phyloP scores from a whole-genome alignment of 2,113 vertebrate species.

The Anolis carolinensis region DNA sequence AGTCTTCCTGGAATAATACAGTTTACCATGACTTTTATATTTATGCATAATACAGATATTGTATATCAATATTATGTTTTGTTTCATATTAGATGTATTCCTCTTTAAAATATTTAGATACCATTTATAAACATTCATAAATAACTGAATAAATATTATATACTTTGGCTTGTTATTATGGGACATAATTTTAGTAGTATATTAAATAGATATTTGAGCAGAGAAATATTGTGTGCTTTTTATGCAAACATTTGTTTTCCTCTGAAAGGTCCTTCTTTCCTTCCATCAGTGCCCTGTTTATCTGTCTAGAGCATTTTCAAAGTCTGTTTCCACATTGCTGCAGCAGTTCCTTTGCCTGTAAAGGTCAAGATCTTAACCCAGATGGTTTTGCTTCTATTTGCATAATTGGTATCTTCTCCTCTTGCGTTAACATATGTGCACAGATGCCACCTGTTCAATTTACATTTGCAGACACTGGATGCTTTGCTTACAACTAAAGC shows the following conservation, averaged over 20 bases:
- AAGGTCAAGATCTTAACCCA: constrained; percentile 35
- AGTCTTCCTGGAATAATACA: neutral
- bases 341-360: constrained; percentile 10
- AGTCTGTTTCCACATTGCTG: constrained; percentile 1
- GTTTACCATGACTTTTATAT: neutral
- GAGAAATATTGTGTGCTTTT: neutral
- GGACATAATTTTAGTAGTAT: neutral
- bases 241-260: neutral
- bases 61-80: neutral
- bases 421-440: constrained; percentile 5
- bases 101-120: neutral
- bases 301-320: constrained; percentile 1
- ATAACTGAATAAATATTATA: too few relatives aligned
- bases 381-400: constrained; percentile 22
- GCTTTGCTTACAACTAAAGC: neutral
- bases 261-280: too few relatives aligned
- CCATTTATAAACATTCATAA: neutral
- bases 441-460: constrained; percentile 22
- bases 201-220: neutral
- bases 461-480: neutral
- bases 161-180: neutral
- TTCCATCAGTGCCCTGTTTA: neutral
- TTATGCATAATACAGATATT: neutral
- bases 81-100: neutral
- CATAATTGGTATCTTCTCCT: constrained; percentile 19